Conservation (phyloP, 2,888 invertebrate species). For the Ectemnius continuus region DNA sequence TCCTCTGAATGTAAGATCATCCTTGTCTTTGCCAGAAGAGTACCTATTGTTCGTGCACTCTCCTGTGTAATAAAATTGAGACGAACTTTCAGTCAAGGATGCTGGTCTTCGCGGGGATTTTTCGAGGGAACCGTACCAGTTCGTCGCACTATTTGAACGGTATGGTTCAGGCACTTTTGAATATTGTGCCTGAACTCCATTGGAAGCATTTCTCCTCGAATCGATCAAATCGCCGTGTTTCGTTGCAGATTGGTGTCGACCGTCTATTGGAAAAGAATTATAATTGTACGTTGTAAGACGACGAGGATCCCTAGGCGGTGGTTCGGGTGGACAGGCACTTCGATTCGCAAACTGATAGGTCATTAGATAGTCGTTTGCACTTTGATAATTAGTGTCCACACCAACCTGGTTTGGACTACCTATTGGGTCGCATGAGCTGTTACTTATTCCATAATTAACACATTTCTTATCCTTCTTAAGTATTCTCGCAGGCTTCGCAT, state of each 20-base stretch:
- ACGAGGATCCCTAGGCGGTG: conserved; percentile 88
- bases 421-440: conserved; percentile 27
- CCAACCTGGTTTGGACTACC: background rate
- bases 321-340: conserved; percentile 83
- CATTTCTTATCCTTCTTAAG: conserved; percentile 8
- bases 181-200: conserved; percentile 22
- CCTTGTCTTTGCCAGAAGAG: conserved; percentile 62
- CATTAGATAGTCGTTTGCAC: conserved; percentile 23
- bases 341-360: conserved; percentile 26
- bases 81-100: conserved; percentile 28
- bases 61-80: conserved; percentile 30
- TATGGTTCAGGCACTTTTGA: conserved; percentile 29
- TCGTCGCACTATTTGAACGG: conserved; percentile 49
- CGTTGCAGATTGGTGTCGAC: conserved; percentile 37
- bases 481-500: conserved; percentile 35
- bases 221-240: conserved; percentile 16
- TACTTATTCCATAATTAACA: conserved; percentile 4
- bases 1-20: conserved; percentile 33
- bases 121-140: conserved; percentile 21
- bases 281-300: conserved; percentile 51
- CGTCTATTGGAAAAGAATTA: conserved; percentile 52
- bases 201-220: conserved; percentile 8
- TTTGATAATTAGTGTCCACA: conserved; percentile 22
- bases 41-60: conserved; percentile 55
- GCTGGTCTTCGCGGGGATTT: conserved; percentile 36